Base-by-base conservation (phyloP, 2,888 invertebrate genomes). In the Nemotelus nigrinus region DNA sequence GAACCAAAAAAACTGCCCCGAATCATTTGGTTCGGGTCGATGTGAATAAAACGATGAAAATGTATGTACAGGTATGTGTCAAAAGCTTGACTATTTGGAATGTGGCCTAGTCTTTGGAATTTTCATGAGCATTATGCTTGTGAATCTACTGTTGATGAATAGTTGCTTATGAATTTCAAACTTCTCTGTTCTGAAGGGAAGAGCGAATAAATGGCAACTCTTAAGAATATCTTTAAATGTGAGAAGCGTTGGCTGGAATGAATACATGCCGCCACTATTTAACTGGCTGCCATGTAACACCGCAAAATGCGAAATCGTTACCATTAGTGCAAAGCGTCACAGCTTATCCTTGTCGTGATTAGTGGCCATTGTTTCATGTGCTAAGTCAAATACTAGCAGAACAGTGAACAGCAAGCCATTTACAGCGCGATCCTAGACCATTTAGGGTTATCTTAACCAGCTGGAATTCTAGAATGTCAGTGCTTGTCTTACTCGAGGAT, bases 331-430 rank as follows among this genome's bases (percentile, higher is more conserved):
- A 63, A 74, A 58, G 60, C 74, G 74, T 74, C 74, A 74, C 74
- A 60, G 47, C 74, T 74, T 74, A 74, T 74, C 74, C 74, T 50
- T 50, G 63, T 74, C 60, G 74, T 74, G 74, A 74, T 74, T 74
- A 74, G 74, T 74, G 74, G 74, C 76, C 76, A 76, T 76, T 76
- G 76, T 65, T 65, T 65, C 39, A 64, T 50, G 65, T 76, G 74
- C 74, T 63, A 74, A 74, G 60, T 74, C 48, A 74, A 74, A 63
- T 53, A 39, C 74, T 50, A 41, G 50, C 63, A 48, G 74, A 63
- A 74, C 74, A 74, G 74, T 41, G 60, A 70, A 74, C 74, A 74
- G 48, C 74, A 60, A 74, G 74, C 74, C 74, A 74, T 74, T 74
- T 74, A 74, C 60, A 41, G 70, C 55, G 70, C 70, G 53, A 70